Evolutionary conservation across 2,113 vertebrate genomes (phyloP).

Genomic region (Donacobius atricapilla): DNA sequence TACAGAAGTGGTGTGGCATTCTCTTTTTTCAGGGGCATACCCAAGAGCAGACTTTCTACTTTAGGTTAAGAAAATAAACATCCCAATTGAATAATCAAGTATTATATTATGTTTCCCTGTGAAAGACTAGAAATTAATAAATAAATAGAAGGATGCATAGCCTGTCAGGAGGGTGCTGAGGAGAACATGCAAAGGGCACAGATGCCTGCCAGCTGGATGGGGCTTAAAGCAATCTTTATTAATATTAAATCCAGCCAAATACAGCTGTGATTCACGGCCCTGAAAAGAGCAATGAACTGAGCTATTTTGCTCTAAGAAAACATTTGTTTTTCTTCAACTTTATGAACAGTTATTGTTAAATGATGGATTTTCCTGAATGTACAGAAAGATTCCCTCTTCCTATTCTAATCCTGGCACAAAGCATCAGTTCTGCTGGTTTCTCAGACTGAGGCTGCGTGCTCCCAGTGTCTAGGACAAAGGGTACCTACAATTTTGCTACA

Average conservation of each 20-base stretch:
- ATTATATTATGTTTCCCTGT: not conserved
- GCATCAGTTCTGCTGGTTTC: not conserved
- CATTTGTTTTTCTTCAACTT: not conserved
- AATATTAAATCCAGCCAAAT: not conserved
- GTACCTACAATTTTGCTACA: not conserved
- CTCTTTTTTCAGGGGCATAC: not conserved
- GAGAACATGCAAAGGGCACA: not conserved
- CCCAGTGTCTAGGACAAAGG: not conserved
- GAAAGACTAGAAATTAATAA: not conserved
- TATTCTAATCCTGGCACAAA: not conserved
- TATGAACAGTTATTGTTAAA: not conserved
- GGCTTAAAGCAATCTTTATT: constrained; percentile 1
- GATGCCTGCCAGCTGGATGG: not conserved
- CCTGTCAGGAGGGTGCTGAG: not conserved
- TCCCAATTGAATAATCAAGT: not conserved
- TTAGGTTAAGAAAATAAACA: not conserved
- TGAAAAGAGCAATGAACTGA: not conserved
- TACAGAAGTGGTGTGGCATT: not conserved
- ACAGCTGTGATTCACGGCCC: not conserved
- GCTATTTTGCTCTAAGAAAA: not conserved
- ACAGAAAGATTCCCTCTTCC: not conserved
- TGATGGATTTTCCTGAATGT: not conserved
- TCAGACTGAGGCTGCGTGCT: not conserved
- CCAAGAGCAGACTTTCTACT: not conserved
- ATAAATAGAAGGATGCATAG: not conserved